A percentile compares a stretch with the other conserved stretches of the same genome.
Evolutionary conservation across 2,113 vertebrate genomes (phyloP).

Genomic region (Eulemur rufifrons): DNA sequence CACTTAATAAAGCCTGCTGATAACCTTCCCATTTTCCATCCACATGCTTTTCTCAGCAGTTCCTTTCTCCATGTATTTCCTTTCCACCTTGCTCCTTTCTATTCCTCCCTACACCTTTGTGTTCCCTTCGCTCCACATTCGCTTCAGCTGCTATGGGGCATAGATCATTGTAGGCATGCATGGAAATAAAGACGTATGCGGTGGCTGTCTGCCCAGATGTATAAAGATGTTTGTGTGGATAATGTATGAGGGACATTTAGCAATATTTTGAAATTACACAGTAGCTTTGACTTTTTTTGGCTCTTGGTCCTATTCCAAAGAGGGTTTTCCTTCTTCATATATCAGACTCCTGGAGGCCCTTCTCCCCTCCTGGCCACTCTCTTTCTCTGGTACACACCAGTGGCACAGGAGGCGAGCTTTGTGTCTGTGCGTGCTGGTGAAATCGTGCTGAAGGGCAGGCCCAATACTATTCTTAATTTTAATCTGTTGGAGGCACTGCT

Average conservation of each 20-base stretch:
- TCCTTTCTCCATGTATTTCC: accelerated
- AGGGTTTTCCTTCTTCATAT: neutral
- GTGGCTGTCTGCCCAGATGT: constrained; percentile 12
- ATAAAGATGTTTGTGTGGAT: neutral
- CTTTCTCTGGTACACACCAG: neutral
- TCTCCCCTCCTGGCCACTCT: too few species aligned
- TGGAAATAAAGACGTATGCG: neutral
- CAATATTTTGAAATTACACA: neutral
- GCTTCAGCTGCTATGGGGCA: neutral
- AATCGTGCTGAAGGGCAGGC: too few species aligned
- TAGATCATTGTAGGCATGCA: neutral
- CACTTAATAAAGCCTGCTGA: neutral
- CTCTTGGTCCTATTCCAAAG: neutral
- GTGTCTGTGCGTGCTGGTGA: neutral
- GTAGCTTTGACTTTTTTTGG: neutral
- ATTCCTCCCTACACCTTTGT: accelerated
- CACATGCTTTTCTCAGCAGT: accelerated
- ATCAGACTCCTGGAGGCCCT: neutral
- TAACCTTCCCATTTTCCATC: neutral
- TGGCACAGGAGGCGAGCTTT: accelerated
- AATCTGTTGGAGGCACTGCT: neutral
- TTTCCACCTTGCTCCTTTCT: accelerated
- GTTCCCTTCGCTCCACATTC: too few species aligned
- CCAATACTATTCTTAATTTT: neutral
- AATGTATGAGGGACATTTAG: neutral